Base-by-base conservation (phyloP, 2,113 vertebrate genomes). In the Dasyornis broadbenti region DNA sequence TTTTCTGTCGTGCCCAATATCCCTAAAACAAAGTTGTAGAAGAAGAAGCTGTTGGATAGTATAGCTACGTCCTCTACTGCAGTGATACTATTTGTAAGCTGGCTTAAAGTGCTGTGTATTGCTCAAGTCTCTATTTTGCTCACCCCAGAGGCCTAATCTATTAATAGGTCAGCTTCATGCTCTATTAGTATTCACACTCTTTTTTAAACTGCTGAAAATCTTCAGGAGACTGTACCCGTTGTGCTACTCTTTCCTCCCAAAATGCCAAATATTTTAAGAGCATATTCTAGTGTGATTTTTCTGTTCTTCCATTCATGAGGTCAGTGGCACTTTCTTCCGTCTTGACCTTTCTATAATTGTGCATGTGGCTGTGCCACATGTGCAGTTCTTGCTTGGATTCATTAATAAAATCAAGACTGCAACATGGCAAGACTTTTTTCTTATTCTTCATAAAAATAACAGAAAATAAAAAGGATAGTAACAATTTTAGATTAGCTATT, bases 161-260 rank as follows among this genome's bases (percentile, higher is more conserved):
- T 95, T 95, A 96, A 96, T 97, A 96, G 82, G 86, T 89, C 60
- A 78, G 80, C 88, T 96, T 93, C 90, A 86, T 76, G 90, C 76
- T 92, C 92, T 94, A 61, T 97, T 97, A 95, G 92, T 94, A 96
- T 96, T 96, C 94, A 94, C 72, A 53, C 44, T 81, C 49, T 77
- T 78, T 84, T 81, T 26, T 44, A 63, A 94, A 92, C 39, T 94
- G 61, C 89, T 90, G 90, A 81, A 92, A 93, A 90, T 94, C 64
- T 83, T 89, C 71, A 92, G 40, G 64, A 96, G 72, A 17, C 60
- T 90, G 57, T 49, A 71, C 65, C 83, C 84, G 92, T 86, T 93
- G 65, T 95, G 72, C 76, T 90, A 69, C 40, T 75, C 31, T 88
- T 84, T 83, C n/a, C 68, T 86, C 40, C n/a, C 39, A 47, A 82